Conservation (phyloP, 1,140 invertebrate genomes). For the Proales similis region DNA sequence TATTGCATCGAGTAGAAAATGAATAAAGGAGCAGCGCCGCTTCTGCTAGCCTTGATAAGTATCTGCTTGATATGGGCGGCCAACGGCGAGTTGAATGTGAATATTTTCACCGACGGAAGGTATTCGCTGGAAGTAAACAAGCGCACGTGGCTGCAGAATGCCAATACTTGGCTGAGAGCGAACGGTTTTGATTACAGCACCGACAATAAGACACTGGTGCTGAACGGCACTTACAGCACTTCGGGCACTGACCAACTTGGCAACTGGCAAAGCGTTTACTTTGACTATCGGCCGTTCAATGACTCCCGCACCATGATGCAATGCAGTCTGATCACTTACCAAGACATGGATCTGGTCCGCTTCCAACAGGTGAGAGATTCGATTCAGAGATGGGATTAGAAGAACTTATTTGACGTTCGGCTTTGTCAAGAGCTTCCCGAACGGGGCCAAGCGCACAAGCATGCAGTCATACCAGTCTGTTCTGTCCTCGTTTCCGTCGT, state of each 20-base stretch:
- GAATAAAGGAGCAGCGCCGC: too few relatives aligned
- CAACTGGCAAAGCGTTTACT: conserved; percentile 9
- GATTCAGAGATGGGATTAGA: not conserved
- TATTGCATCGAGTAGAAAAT: too few relatives aligned
- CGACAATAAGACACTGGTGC: not conserved
- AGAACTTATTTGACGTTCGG: not conserved
- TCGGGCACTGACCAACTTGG: conserved; percentile 5
- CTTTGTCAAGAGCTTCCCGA: conserved; percentile 14
- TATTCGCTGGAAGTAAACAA: conserved; percentile 18
- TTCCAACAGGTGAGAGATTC: conserved; percentile 16
- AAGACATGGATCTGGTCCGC: conserved; percentile 30
- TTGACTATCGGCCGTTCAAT: not conserved
- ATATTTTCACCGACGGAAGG: conserved; percentile 22
- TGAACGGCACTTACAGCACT: not conserved
- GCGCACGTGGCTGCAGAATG: conserved; percentile 16
- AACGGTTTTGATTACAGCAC: conserved; percentile 1
- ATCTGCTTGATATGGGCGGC: too few relatives aligned
- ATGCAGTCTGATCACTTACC: conserved; percentile 13
- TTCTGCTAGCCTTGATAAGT: too few relatives aligned
- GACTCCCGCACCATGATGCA: conserved; percentile 1
- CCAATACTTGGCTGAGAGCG: conserved; percentile 24
- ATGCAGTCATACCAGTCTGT: not conserved
- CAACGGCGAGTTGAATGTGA: too few relatives aligned
- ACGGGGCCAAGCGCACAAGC: conserved; percentile 10
- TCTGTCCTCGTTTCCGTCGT: conserved; percentile 33